Evolutionary conservation across 2,888 invertebrate genomes (phyloP).

Genomic region (Drosophila picticornis): DNA sequence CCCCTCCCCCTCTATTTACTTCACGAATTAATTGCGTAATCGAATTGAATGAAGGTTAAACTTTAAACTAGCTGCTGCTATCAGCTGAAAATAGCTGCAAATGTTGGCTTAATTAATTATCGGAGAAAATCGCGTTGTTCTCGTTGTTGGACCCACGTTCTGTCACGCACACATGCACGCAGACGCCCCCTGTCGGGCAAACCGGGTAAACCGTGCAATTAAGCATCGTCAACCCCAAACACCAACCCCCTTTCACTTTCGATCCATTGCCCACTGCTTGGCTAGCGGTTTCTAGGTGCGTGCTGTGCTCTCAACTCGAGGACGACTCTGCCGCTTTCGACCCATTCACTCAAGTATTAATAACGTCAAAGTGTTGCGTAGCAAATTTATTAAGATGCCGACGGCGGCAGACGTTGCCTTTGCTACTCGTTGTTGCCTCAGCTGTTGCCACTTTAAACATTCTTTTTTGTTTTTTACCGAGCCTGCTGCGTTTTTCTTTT

Average conservation of each 20-base stretch:
- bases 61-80: slow-evolving; percentile 54
- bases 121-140: slow-evolving; percentile 16
- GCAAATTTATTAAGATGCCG: slow-evolving; percentile 80
- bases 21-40: slow-evolving; percentile 58
- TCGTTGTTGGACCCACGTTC: slow-evolving; percentile 4
- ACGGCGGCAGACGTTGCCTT: slow-evolving; percentile 49
- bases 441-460: slow-evolving; percentile 65
- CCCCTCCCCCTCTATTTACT: not conserved
- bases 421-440: slow-evolving; percentile 53
- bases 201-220: slow-evolving; percentile 62
- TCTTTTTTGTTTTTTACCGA: slow-evolving; percentile 4
- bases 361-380: slow-evolving; percentile 79
- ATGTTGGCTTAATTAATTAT: slow-evolving; percentile 50
- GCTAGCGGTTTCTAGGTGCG: slow-evolving; percentile 75
- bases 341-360: slow-evolving; percentile 74
- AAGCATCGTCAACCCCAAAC: slow-evolving; percentile 57
- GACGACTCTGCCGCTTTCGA: slow-evolving; percentile 39
- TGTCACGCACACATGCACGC: slow-evolving; percentile 44
- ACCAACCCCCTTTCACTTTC: not conserved
- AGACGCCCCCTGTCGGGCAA: slow-evolving; percentile 32
- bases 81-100: slow-evolving; percentile 14
- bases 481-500: slow-evolving; percentile 7
- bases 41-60: slow-evolving; percentile 57
- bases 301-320: slow-evolving; percentile 34
- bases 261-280: slow-evolving; percentile 14